phyloP scores from a whole-genome alignment of 2,113 vertebrate species.

The Synodontis membranacea region DNA sequence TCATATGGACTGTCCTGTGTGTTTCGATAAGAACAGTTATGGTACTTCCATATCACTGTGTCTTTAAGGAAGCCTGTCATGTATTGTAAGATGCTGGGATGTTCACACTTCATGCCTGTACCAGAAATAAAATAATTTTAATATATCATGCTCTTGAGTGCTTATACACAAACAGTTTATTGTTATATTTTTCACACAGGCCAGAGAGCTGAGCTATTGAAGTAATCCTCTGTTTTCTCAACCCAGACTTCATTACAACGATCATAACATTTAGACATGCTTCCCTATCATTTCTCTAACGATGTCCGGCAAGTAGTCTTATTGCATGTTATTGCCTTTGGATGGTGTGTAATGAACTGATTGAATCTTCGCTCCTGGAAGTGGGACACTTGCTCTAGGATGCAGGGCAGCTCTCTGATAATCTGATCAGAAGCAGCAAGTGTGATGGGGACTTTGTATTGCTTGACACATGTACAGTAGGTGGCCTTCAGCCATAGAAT shows the following conservation, averaged over 20 bases:
- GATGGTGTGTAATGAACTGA: neutral
- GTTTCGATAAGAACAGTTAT: conserved; percentile 64
- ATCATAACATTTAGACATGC: neutral
- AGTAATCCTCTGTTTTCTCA: neutral
- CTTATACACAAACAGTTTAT: neutral
- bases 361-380: neutral
- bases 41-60: conserved; percentile 67
- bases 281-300: neutral
- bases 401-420: neutral
- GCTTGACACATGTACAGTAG: neutral
- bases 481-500: neutral
- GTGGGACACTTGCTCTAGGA: neutral
- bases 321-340: neutral
- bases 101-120: conserved; percentile 71
- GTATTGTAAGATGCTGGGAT: conserved; percentile 71
- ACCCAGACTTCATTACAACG: neutral
- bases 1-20: conserved; percentile 60
- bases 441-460: neutral
- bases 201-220: neutral
- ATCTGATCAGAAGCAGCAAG: neutral
- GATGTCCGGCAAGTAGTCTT: no score
- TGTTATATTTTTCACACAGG: neutral
- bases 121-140: conserved; percentile 79
- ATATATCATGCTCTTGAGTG: conserved; percentile 51
- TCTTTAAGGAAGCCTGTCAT: conserved; percentile 67